These are phyloP conservation scores for Dicerorhinus sumatrensis DNA, from an alignment of 2,113 vertebrate species.

Conservation along the genomic window DNA sequence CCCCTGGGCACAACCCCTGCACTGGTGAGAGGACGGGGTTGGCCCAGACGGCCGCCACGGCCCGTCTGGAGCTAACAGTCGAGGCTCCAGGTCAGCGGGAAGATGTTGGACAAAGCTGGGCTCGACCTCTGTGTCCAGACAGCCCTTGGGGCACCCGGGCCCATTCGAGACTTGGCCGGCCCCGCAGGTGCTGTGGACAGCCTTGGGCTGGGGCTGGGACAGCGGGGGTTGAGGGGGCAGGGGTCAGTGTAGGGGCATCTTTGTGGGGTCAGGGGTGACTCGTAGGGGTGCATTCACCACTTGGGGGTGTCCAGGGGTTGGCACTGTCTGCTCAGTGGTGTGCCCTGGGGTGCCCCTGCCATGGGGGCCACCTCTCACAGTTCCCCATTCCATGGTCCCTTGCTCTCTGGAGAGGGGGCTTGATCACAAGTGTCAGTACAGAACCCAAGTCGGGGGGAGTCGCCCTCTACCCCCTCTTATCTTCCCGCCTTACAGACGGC, in stretches of 20 bases:
- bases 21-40: background rate
- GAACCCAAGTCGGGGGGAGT: fast-evolving
- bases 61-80: fast-evolving
- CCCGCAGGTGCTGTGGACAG: background rate
- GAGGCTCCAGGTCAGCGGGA: background rate
- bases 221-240: too few relatives aligned
- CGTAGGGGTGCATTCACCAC: fast-evolving
- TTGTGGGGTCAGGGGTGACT: too few relatives aligned
- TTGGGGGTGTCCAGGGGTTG: background rate
- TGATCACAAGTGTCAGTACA: fast-evolving
- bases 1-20: background rate
- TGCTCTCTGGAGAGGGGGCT: fast-evolving
- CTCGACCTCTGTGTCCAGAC: background rate
- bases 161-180: fast-evolving
- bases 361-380: fast-evolving
- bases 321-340: fast-evolving
- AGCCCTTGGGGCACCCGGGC: too few relatives aligned
- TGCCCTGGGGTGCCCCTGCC: too few relatives aligned
- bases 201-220: background rate
- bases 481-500: background rate
- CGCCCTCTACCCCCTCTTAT: too few relatives aligned
- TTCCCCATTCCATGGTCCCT: fast-evolving
- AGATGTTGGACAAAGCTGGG: fast-evolving
- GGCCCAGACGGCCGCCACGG: fast-evolving
- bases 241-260: fast-evolving